phyloP scores from a whole-genome alignment of 1,140 invertebrate genomes.

The Oncopodura yosiiana region DNA sequence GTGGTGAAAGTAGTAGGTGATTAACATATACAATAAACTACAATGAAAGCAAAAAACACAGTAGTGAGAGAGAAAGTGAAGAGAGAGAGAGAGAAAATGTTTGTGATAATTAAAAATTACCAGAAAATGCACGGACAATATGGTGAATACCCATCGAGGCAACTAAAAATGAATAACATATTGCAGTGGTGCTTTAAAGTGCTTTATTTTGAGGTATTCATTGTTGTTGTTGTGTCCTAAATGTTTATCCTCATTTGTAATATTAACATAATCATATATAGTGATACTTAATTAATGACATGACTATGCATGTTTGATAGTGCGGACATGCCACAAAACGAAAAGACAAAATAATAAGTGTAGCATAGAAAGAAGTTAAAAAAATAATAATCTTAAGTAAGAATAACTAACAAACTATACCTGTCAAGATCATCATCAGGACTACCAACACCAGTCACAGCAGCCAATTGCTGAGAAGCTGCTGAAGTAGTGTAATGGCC shows the following conservation, averaged over 20 bases:
- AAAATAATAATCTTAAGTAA: not conserved
- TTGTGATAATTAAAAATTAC: constrained; percentile 16
- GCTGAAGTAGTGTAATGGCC: constrained; percentile 21
- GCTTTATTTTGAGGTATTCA: too few relatives aligned
- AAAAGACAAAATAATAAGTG: not conserved
- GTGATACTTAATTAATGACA: not conserved
- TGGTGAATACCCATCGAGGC: constrained; percentile 33
- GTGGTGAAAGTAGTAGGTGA: not conserved
- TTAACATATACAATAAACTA: not conserved
- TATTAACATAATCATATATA: too few relatives aligned
- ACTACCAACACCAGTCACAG: too few relatives aligned
- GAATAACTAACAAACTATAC: constrained; percentile 15
- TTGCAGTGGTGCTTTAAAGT: constrained; percentile 14
- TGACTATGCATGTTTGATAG: not conserved
- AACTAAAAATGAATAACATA: constrained; percentile 31
- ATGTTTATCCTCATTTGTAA: too few relatives aligned
- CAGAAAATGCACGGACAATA: constrained; percentile 36
- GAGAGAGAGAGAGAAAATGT: constrained; percentile 6
- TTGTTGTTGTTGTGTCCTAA: too few relatives aligned
- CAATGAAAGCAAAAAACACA: not conserved
- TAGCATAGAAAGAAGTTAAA: too few relatives aligned
- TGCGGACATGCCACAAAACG: not conserved
- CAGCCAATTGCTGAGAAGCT: too few relatives aligned
- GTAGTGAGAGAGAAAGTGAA: constrained; percentile 1
- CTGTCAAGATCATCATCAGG: constrained; percentile 34